Conservation (phyloP, 2,797 vertebrate genomes). For the Poecilia picta region DNA sequence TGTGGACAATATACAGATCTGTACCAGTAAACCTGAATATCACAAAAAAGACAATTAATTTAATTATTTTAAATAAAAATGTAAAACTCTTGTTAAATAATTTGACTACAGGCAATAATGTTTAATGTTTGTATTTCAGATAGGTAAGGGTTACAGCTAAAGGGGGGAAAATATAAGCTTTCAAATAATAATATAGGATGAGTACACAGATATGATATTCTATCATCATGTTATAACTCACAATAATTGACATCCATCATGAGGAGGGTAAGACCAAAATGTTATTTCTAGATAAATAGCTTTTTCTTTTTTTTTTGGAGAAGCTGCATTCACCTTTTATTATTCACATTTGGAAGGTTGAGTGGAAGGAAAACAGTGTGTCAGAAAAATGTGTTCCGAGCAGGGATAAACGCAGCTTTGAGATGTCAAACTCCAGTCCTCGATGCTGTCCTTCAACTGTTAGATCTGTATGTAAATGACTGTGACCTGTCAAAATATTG, state of each 20-base stretch:
- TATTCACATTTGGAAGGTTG: not conserved
- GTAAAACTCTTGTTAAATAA: not conserved
- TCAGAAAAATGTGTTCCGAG: not conserved
- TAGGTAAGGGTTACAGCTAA: not conserved
- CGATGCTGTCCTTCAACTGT: not conserved
- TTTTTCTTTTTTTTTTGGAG: too few species aligned
- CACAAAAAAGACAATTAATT: not conserved
- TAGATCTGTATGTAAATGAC: not conserved
- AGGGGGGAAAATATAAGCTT: too few species aligned
- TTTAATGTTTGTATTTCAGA: not conserved
- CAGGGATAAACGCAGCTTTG: not conserved
- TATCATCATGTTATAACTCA: not conserved
- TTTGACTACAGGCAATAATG: not conserved
- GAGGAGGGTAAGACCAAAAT: not conserved
- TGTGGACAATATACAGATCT: not conserved
- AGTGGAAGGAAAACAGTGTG: not conserved
- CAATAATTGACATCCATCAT: not conserved
- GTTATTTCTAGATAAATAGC: not conserved
- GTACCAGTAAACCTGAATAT: not conserved
- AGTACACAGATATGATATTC: not conserved
- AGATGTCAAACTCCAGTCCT: not conserved
- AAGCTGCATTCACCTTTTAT: too few species aligned
- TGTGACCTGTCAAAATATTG: too few species aligned
- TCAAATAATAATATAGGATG: not conserved
- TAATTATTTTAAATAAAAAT: not conserved